These are phyloP conservation scores for Cerceris ruficornis DNA, from an alignment of 2,888 invertebrate genomes.

Conservation along the genomic window DNA sequence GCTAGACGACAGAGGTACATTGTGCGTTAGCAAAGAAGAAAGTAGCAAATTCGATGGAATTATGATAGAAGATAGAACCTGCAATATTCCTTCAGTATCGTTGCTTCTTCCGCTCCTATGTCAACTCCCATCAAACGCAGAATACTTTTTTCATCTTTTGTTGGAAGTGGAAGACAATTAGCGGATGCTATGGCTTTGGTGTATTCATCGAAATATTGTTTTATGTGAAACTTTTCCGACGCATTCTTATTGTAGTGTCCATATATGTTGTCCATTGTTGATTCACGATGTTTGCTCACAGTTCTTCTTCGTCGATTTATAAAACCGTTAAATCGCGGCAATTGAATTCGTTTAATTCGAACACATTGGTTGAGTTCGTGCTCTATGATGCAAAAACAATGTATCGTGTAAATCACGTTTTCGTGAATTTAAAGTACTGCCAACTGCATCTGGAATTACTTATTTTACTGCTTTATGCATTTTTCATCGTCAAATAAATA, in stretches of 20 bases:
- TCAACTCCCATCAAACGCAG: conserved; percentile 65
- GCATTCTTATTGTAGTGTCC: conserved; percentile 61
- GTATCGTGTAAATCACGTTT: neutral
- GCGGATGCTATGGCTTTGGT: conserved; percentile 21
- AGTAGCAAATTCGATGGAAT: neutral
- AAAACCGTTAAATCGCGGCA: neutral
- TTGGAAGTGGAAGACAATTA: neutral
- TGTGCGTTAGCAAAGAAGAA: neutral
- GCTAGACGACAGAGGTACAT: conserved; percentile 51
- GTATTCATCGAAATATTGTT: conserved; percentile 67
- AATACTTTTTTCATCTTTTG: conserved; percentile 29
- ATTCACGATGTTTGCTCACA: neutral
- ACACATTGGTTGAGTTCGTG: neutral
- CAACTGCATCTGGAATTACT: too few relatives aligned
- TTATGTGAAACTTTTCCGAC: conserved; percentile 63
- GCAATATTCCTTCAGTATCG: conserved; percentile 82
- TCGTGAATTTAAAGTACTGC: neutral
- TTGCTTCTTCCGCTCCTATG: conserved; percentile 80
- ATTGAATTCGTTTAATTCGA: neutral
- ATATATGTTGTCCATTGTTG: conserved; percentile 70
- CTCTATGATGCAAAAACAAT: neutral
- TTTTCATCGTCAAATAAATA: neutral
- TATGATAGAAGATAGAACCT: conserved; percentile 72
- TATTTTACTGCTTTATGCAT: neutral
- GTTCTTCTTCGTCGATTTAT: neutral